Base-by-base conservation (phyloP, 37 sponge, comb jelly and placozoan species). In the Bolinopsis microptera region DNA sequence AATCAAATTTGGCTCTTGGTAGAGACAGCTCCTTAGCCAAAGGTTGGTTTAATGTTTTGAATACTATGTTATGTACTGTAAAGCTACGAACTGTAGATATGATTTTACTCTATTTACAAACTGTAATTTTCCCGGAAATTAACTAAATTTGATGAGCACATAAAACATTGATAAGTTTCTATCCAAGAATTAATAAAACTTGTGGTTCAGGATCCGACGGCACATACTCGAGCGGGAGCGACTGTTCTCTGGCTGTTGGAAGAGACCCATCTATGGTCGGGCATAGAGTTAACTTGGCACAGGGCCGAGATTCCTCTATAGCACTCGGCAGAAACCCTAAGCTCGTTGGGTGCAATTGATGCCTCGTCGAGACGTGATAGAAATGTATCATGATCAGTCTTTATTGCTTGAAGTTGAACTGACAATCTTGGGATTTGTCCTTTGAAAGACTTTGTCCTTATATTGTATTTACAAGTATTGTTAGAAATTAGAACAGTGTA, bases 291-390 rank as follows among this genome's bases (percentile, higher is more conserved):
- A 30, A 18, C 61, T 27, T 86, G 48, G 61, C 61, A n/a, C 30
- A 36, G 0, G 90, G 90, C 28, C 25, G 61, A 18, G 28, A 86
- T 26, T 23, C 48, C 1, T 28, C 90, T 18, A 9, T 77, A 16
- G 80, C 80, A 34, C 36, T 1, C 32, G 80, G 80, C 36, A 28
- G 80, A 32, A 77, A 77, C 32, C 80, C 80, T 34, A 32, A 77
- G 18, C 37, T 77, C 1, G 80, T 77, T 26, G 33, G 22, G 36
- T 77, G 80, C 33, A 34, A 32, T 3, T 70, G n/a, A 70, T 23
- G 68, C 9, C 68, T 61, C n/a, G 68, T 21, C 9, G 68, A 61
- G 18, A 18, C 68, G 18, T 61, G 9, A 18, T 61, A 61, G 16
- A 61, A n/a, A n/a, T n/a, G n/a, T n/a, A n/a, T n/a, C n/a, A n/a